Evolutionary conservation across 1,140 invertebrate genomes (phyloP).

Genomic region (Archivesica marissinica): DNA sequence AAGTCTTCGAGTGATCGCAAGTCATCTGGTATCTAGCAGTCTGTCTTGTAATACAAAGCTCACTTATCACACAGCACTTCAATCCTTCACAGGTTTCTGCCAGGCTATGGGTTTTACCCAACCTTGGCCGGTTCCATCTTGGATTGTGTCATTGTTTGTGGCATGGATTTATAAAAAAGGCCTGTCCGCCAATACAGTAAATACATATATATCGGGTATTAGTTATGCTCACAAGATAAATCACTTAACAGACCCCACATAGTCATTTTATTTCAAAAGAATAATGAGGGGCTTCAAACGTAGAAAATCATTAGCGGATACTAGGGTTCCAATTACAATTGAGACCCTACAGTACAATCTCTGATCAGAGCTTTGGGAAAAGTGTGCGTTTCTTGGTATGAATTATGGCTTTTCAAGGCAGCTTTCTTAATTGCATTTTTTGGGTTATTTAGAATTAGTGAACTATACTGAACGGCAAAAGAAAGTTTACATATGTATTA

Average conservation of each 20-base stretch:
- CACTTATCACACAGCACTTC: too few relatives aligned
- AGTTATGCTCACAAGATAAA: background rate
- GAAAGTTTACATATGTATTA: too few relatives aligned
- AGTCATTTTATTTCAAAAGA: conserved; percentile 20
- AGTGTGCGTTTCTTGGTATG: conserved; percentile 9
- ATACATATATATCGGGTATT: conserved; percentile 15
- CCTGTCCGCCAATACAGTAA: background rate
- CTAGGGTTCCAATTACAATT: conserved; percentile 30
- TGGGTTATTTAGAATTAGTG: conserved; percentile 49
- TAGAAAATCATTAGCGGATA: background rate
- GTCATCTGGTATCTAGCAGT: background rate
- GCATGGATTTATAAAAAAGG: background rate
- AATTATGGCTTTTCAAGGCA: conserved; percentile 21
- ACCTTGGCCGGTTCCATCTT: background rate
- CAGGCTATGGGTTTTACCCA: background rate
- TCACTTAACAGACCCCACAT: background rate
- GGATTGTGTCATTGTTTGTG: conserved; percentile 3
- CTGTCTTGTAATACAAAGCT: background rate
- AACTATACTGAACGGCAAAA: too few relatives aligned
- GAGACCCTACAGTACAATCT: background rate
- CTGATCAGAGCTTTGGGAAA: background rate
- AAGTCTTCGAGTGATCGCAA: background rate
- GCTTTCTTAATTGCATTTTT: conserved; percentile 37
- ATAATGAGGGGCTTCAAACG: conserved; percentile 9
- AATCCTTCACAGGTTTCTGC: background rate